A percentile compares a stretch with the other conserved stretches of the same genome.
phyloP scores from a whole-genome alignment of 2,888 invertebrate genomes.

The Nasonovia ribisnigri region DNA sequence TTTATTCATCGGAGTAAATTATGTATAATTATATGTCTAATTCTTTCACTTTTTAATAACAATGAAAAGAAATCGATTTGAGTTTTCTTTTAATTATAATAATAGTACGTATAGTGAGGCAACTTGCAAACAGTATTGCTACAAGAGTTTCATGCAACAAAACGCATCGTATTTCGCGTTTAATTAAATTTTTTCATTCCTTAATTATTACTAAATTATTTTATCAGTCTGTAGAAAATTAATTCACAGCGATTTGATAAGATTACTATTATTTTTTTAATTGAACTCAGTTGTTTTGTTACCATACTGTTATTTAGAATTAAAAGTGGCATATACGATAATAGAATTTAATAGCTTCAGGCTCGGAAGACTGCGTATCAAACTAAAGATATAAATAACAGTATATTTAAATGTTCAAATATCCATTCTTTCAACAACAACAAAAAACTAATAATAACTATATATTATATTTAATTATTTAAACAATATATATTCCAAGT shows the following conservation, averaged over 20 bases:
- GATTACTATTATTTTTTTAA: slow-evolving; percentile 29
- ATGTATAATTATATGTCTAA: not conserved
- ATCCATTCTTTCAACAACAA: not conserved
- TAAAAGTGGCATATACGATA: slow-evolving; percentile 29
- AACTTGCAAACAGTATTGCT: not conserved
- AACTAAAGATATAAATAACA: not conserved
- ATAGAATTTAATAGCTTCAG: slow-evolving; percentile 36
- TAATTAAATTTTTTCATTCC: slow-evolving; percentile 31
- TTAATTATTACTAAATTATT: slow-evolving; percentile 41
- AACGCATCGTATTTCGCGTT: slow-evolving; percentile 9
- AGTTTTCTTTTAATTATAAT: slow-evolving; percentile 36
- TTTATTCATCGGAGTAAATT: not conserved
- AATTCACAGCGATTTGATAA: slow-evolving; percentile 29
- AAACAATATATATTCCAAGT: not conserved
- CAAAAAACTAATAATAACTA: not conserved
- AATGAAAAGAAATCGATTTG: slow-evolving; percentile 10
- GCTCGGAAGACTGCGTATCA: not conserved
- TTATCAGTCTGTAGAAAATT: slow-evolving; percentile 20
- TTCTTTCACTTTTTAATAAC: slow-evolving; percentile 51
- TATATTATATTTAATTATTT: not conserved
- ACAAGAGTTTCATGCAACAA: slow-evolving; percentile 28
- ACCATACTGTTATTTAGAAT: slow-evolving; percentile 35
- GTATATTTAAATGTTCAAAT: not conserved
- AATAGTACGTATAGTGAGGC: not conserved
- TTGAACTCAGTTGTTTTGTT: slow-evolving; percentile 37